Evolutionary conservation across 2,797 vertebrate genomes (phyloP).

Genomic region (Helicolenus hilgendorfi): DNA sequence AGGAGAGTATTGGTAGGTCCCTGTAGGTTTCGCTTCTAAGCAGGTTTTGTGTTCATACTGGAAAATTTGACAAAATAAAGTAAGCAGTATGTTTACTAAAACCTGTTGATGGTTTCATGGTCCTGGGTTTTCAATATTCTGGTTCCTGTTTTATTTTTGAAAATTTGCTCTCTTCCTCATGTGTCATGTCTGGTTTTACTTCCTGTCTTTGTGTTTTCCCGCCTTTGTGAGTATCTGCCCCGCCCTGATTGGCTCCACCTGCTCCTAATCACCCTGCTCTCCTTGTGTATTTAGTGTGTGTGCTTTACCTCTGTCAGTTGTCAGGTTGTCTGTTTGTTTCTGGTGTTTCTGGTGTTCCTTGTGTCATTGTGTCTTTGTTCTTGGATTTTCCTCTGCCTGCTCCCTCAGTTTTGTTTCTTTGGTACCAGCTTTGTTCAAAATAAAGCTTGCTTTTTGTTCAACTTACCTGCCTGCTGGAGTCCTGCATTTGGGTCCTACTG

Average conservation of each 20-base stretch:
- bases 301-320: too few species aligned
- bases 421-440: not conserved
- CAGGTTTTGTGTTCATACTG: not conserved
- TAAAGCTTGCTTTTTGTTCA: not conserved
- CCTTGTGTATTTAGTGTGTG: not conserved
- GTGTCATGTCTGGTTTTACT: not conserved
- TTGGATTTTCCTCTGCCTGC: not conserved
- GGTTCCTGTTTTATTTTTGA: not conserved
- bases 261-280: not conserved
- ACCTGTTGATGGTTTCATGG: not conserved
- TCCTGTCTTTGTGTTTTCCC: not conserved
- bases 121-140: not conserved
- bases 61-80: not conserved
- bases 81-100: not conserved
- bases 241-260: not conserved
- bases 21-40: not conserved
- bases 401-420: not conserved
- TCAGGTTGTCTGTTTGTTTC: not conserved
- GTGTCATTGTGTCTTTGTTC: not conserved
- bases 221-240: not conserved
- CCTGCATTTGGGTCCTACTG: not conserved
- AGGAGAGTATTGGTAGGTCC: not conserved
- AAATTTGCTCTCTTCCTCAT: too few species aligned
- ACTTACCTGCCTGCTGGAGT: not conserved
- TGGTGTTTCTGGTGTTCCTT: not conserved